Percentiles rank a stretch among this genome's conserved stretches.
These are phyloP conservation scores for Armadillidium nasatum DNA, from an alignment of 1,140 invertebrate genomes.

Conservation along the genomic window DNA sequence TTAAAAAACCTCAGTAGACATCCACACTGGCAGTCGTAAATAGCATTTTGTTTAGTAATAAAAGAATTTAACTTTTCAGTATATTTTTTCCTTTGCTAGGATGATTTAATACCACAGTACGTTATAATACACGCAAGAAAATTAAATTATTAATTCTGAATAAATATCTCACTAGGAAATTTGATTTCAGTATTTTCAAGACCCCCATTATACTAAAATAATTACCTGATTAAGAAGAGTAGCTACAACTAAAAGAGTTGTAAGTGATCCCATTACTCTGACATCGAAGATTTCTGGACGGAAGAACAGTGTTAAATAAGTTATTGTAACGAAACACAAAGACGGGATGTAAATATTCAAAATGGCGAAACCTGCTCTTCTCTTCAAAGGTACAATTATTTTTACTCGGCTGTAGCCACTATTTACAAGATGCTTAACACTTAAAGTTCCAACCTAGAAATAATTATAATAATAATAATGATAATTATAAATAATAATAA, in stretches of 20 bases:
- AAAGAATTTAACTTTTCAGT: too few species aligned
- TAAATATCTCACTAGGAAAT: background rate
- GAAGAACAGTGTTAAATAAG: constrained; percentile 31
- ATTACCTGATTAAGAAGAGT: constrained; percentile 26
- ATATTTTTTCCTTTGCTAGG: too few species aligned
- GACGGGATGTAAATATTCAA: constrained; percentile 26
- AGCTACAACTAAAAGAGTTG: constrained; percentile 25
- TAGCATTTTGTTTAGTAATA: too few species aligned
- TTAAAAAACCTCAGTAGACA: too few species aligned
- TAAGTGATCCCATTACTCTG: constrained; percentile 23
- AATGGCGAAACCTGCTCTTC: constrained; percentile 20
- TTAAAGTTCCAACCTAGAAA: background rate
- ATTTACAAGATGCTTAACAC: background rate
- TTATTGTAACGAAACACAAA: background rate
- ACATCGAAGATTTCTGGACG: constrained; percentile 22
- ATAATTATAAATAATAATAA: constrained; percentile 11
- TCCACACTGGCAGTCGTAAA: too few species aligned
- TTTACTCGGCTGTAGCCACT: background rate
- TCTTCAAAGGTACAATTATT: background rate
- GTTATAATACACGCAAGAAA: background rate
- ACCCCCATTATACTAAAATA: background rate
- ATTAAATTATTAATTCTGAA: background rate
- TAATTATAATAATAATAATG: background rate
- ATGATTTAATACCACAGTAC: too few species aligned
- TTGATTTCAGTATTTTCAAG: background rate